Evolutionary conservation across 2,797 vertebrate genomes (phyloP), one percentile per base, ranked within the genome.

Genomic region (Arrhamphus sclerolepis): DNA sequence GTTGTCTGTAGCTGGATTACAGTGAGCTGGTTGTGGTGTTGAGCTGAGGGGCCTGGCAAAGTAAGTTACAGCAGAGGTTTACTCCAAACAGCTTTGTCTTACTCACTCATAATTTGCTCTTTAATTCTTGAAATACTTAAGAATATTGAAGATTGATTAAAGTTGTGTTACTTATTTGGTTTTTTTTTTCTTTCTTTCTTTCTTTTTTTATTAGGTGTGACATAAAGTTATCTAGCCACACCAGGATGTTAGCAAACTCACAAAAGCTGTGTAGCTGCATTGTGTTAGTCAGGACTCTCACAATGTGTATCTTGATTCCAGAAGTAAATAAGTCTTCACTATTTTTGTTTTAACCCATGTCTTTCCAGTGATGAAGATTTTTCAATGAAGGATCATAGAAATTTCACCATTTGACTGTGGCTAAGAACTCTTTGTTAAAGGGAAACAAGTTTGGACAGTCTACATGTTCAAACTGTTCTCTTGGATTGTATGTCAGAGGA

Each of bases 401-500:
- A 20, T 26, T 20, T 54, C 9, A 46, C 7, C n/a, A n/a, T 56
- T 40, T 2, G 17, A 31, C 48, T 59, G 2, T 49, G 42, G 2
- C 61, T 51, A 26, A 46, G 41, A 55, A 16, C 1, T 38, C 46
- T 70, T 18, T 50, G 34, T 22, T 44, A 34, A 48, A 51, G 22
- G 26, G 28, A 19, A 3, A 26, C 20, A 28, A 3, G 24, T 77
- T 71, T 64, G 22, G 42, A 70, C 31, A 69, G 50, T 63, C 57
- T 74, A 66, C 86, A 80, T 76, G 82, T 81, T 89, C 74, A 84
- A 85, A 86, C 81, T 64, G 16, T 75, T 84, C 70, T 56, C 58
- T 67, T 43, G 3, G 43, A 73, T 86, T 84, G 72, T 75, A 60
- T 62, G 86, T 83, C 57, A 28, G 50, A 61, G 46, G 61, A 49